Base-by-base conservation (phyloP, 2,113 vertebrate species). In the Anarhynchus alexandrinus region DNA sequence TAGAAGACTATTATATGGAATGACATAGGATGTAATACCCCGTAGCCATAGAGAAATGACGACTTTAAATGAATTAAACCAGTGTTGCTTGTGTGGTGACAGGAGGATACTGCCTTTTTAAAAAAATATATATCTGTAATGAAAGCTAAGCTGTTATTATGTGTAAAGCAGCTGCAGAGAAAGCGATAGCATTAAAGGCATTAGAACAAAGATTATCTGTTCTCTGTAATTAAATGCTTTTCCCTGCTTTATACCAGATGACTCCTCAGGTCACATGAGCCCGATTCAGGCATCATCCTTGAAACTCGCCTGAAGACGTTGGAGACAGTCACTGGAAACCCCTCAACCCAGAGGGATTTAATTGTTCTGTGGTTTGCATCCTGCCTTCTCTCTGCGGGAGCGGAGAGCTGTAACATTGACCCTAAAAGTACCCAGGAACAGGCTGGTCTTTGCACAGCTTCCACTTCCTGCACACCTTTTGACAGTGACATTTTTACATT, bases 201-300 rank as follows among this genome's bases (percentile, higher is more conserved):
- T 96, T 94, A 96, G 92, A 96, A 96, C 81, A 66, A 88, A 97
- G 94, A 97, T 97, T 96, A 96, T 96, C 78, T 96, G 26, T 82
- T 88, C 86, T 90, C 90, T 96, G 61, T 96, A 98, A 97, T 98
- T 97, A 97, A 97, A 96, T 97, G 36, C 58, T 94, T 57, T 67
- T 36, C 69, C 58, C 15, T 74, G 36, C 55, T 79, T 70, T 90
- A 62, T 58, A 90, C 61, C 57, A 94, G 70, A 93, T 85, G 77
- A 97, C 59, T 93, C 22, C 23, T 93, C 79, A 91, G 79, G 80
- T 96, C 94, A 70, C 49, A 87, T 22, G 34, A 95, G 70, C 43
- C 45, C 10, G 20, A 71, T 96, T 96, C 85, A 94, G 78, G 81
- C 38, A 88, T 49, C 71, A 91, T 83, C 66, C 47, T 95, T 62